Evolutionary conservation across 2,888 invertebrate species (phyloP).

Genomic region (Amaurobius ferox): DNA sequence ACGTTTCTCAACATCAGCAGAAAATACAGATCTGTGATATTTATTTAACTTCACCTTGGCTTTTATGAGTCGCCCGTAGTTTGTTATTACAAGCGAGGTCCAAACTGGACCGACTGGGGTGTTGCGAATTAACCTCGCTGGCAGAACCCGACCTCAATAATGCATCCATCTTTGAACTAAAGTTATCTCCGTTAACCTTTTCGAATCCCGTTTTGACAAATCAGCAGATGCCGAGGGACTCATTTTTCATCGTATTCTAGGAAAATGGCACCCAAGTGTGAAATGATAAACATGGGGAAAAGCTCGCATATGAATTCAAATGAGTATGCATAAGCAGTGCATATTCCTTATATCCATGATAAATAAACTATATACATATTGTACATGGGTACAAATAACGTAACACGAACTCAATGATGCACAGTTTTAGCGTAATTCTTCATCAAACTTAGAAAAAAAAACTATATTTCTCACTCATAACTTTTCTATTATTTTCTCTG

Average conservation of each 20-base stretch:
- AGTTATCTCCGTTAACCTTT: slow-evolving; percentile 38
- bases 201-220: slow-evolving; percentile 58
- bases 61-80: slow-evolving; percentile 38
- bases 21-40: slow-evolving; percentile 35
- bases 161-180: slow-evolving; percentile 16
- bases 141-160: slow-evolving; percentile 62
- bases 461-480: no score
- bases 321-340: background rate
- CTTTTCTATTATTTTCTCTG: no score
- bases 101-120: slow-evolving; percentile 56
- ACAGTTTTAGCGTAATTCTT: no score
- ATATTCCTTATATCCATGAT: no score
- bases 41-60: slow-evolving; percentile 62
- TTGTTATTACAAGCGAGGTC: slow-evolving; percentile 61
- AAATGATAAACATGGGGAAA: slow-evolving; percentile 4
- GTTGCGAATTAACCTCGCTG: slow-evolving; percentile 56
- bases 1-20: slow-evolving; percentile 29
- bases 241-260: slow-evolving; percentile 2
- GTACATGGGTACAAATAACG: no score
- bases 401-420: no score
- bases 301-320: background rate
- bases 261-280: slow-evolving; percentile 3
- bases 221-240: slow-evolving; percentile 25
- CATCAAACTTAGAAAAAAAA: no score
- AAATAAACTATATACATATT: no score